Conservation (phyloP, 2,888 invertebrate species). For the Ormyrus labotus region DNA sequence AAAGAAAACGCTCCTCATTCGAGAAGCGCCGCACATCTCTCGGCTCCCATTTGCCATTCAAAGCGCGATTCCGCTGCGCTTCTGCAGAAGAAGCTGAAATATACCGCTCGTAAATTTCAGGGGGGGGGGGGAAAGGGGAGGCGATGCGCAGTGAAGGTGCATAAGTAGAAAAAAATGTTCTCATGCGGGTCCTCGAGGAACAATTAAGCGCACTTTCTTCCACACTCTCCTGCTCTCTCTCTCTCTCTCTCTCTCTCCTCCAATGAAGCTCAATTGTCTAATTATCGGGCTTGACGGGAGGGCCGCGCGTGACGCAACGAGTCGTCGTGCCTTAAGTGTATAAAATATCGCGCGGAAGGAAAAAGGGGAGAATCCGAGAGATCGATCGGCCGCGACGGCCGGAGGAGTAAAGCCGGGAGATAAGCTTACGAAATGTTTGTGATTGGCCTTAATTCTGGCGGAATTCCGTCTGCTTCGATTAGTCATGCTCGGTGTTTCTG, state of each 20-base stretch:
- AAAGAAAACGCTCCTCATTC: no score
- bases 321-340: no score
- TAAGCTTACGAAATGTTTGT: constrained; percentile 9
- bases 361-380: not conserved
- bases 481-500: constrained; percentile 14
- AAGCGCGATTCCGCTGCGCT: no score
- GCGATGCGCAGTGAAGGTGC: not conserved
- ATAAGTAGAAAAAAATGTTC: constrained; percentile 2
- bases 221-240: not conserved
- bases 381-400: not conserved
- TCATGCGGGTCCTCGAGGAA: constrained; percentile 24
- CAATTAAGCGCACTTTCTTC: not conserved
- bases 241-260: not conserved
- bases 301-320: not conserved
- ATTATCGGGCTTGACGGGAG: constrained; percentile 31
- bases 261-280: constrained; percentile 42
- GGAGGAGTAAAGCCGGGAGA: no score
- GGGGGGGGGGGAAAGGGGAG: no score
- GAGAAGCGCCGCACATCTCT: no score
- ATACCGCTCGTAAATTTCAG: no score
- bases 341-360: not conserved
- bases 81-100: no score
- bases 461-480: constrained; percentile 24
- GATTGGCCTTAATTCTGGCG: constrained; percentile 39
- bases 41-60: no score